Percentiles rank a stretch among this genome's conserved stretches.
These are phyloP conservation scores for Heliconius himera DNA, from an alignment of 1,140 invertebrate species.

Conservation along the genomic window DNA sequence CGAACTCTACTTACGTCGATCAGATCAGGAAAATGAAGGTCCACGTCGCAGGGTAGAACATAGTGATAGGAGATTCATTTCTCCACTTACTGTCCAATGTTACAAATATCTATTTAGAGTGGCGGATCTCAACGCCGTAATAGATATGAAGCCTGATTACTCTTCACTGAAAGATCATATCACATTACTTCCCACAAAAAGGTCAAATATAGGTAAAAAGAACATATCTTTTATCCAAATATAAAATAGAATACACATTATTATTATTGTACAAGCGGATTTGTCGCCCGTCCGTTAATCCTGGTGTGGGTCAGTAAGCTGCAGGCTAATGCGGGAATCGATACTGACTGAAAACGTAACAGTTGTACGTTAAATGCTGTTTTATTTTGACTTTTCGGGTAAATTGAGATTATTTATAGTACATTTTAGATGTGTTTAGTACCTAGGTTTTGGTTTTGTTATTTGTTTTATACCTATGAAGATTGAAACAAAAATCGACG, in stretches of 20 bases:
- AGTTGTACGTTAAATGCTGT: neutral
- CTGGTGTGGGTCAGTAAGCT: conserved; percentile 21
- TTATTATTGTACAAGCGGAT: conserved; percentile 12
- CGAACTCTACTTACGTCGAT: too few species aligned
- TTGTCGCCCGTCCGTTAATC: conserved; percentile 21
- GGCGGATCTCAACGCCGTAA: neutral
- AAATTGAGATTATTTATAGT: too few species aligned
- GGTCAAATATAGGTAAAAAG: neutral
- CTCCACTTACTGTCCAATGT: neutral
- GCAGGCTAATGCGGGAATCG: conserved; percentile 18
- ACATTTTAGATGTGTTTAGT: too few species aligned
- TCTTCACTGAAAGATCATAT: neutral
- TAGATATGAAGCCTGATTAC: neutral
- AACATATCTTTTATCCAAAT: neutral
- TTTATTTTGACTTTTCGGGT: neutral
- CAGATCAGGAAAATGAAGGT: too few species aligned
- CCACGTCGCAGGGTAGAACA: too few species aligned
- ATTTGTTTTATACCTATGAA: too few species aligned
- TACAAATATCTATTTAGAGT: too few species aligned
- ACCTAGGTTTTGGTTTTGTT: too few species aligned
- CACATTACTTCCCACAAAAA: neutral
- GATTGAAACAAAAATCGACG: too few species aligned
- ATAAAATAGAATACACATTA: neutral
- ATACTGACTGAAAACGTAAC: conserved; percentile 10
- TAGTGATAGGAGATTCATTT: neutral